These are phyloP conservation scores for Melipona quadrifasciata DNA, from an alignment of 1,140 invertebrate species.

Conservation along the genomic window DNA sequence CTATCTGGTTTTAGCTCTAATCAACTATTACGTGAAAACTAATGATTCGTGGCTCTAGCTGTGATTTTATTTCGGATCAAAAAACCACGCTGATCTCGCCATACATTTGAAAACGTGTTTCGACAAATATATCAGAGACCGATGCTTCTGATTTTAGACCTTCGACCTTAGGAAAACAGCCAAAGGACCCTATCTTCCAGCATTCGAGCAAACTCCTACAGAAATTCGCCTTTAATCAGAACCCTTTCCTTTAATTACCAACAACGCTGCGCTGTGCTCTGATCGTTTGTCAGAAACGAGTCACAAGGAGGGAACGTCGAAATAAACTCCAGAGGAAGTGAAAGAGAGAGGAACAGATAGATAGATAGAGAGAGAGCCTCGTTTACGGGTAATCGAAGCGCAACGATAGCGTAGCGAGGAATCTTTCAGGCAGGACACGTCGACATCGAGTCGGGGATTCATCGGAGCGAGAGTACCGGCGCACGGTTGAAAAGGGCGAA, in stretches of 20 bases:
- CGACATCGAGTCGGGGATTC: slow-evolving; percentile 54
- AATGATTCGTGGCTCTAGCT: neutral
- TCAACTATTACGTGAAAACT: neutral
- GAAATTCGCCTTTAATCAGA: neutral
- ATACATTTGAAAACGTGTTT: no score
- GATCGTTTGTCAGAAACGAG: neutral
- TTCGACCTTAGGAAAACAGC: no score
- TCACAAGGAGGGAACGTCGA: neutral
- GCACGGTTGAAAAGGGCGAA: slow-evolving; percentile 55
- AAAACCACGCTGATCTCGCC: neutral
- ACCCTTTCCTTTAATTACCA: neutral
- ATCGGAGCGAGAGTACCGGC: slow-evolving; percentile 58
- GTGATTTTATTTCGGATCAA: neutral
- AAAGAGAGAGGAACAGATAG: neutral
- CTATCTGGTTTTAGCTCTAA: no score
- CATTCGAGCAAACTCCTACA: neutral
- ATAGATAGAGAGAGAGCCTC: neutral
- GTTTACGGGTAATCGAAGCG: slow-evolving; percentile 34
- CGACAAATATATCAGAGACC: no score
- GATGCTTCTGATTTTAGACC: no score
- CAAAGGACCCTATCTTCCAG: neutral
- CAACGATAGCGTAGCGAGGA: slow-evolving; percentile 21
- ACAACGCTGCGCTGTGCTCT: neutral
- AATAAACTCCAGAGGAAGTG: neutral
- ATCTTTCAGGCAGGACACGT: slow-evolving; percentile 29